Evolutionary conservation across 2,113 vertebrate species (phyloP).

Genomic region (Clarias gariepinus): DNA sequence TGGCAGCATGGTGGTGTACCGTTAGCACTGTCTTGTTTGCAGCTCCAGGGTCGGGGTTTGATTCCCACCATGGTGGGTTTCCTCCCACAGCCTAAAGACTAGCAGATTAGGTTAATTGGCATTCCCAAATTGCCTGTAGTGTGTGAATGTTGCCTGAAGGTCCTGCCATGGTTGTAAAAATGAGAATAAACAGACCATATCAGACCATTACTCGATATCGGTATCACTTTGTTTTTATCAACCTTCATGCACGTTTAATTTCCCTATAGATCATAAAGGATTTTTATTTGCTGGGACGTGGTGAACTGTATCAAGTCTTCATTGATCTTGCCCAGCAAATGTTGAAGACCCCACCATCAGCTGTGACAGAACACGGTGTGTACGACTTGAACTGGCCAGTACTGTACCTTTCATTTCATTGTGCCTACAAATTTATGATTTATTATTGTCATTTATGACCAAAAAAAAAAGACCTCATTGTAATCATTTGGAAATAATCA

Average conservation of each 20-base stretch:
- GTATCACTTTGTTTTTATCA: background rate
- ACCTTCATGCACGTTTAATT: background rate
- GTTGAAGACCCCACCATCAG: constrained; percentile 92
- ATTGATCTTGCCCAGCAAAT: constrained; percentile 96
- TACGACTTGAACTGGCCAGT: background rate
- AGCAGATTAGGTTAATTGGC: too few relatives aligned
- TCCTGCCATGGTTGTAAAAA: too few relatives aligned
- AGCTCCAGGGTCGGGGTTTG: too few relatives aligned
- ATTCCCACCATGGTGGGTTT: too few relatives aligned
- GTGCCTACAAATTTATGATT: background rate
- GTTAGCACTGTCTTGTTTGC: too few relatives aligned
- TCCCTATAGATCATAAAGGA: constrained; percentile 90
- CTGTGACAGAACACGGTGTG: constrained; percentile 95
- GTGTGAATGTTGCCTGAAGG: too few relatives aligned
- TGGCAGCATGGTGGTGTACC: too few relatives aligned
- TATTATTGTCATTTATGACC: background rate
- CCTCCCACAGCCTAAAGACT: too few relatives aligned
- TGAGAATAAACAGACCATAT: too few relatives aligned
- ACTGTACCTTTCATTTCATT: background rate
- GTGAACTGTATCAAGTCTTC: constrained; percentile 96
- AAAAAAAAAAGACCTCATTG: background rate
- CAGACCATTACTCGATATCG: too few relatives aligned
- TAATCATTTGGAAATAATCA: background rate
- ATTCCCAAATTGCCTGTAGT: too few relatives aligned
- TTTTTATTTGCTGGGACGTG: constrained; percentile 94